Evolutionary conservation across 2,113 vertebrate species (phyloP), one percentile per base, ranked within the genome.

Genomic region (Phrynocephalus versicolor): DNA sequence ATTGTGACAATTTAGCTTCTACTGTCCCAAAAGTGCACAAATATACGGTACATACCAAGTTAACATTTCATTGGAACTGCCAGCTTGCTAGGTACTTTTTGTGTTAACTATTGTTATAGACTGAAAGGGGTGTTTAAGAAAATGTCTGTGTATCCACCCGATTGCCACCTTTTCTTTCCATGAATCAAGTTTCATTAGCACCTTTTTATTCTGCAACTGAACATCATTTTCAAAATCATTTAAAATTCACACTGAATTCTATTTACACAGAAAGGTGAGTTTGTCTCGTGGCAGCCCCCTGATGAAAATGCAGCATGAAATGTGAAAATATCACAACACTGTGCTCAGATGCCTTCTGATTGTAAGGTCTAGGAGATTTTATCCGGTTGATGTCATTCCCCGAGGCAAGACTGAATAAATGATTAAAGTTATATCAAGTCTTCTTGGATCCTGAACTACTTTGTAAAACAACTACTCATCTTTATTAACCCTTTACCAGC

Each of bases 131-230:
- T 33, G n/a, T 64, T 91, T 13, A 33, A 69, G 6, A 70, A 71
- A 35, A 76, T 85, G 23, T 51, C 5, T 51, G 45, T 51, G 45
- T 51, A 85, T 89, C 94, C 91, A 90, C 69, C 79, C 70, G 80
- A 92, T 79, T 91, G 85, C 72, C 89, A 90, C 74, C 39, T 93
- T 69, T 91, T 85, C 88, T 30, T 57, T 60, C 45, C 89, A 90
- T 93, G 95, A 95, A 21, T 87, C 94, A 89, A 79, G 39, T 92
- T 93, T 88, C 87, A 88, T 92, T 95, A 94, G 80, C 90, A 95
- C 82, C 87, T 96, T 95, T 70, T 95, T 94, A 92, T 35, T 87
- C 94, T 91, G 51, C 65, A 95, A 92, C 76, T 89, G 87, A 93
- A 92, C 94, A 93, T 94, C 78, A 88, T 93, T 95, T 94, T 92